phyloP scores from a whole-genome alignment of 2,113 vertebrate genomes.

The Gasterosteus aculeatus region DNA sequence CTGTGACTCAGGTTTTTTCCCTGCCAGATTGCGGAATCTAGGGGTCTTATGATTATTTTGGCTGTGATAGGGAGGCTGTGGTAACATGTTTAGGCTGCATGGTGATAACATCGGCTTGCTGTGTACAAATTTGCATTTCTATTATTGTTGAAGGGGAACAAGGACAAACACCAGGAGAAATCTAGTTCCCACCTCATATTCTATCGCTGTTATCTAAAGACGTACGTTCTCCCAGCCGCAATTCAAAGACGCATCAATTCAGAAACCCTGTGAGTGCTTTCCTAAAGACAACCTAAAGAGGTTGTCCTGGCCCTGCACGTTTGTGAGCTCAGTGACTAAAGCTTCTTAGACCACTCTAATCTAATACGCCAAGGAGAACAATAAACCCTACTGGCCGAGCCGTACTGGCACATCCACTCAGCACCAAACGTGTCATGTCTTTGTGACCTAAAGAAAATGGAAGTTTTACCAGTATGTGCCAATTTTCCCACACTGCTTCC shows the following conservation, averaged over 20 bases:
- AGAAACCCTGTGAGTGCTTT: neutral
- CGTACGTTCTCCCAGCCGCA: neutral
- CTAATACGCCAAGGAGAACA: constrained; percentile 5
- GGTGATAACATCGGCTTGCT: neutral
- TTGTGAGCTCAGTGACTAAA: constrained; percentile 27
- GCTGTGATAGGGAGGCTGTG: neutral
- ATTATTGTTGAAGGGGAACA: neutral
- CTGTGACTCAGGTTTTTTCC: constrained; percentile 11
- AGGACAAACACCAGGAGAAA: neutral
- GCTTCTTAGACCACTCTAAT: constrained; percentile 23
- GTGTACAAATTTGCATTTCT: constrained; percentile 1
- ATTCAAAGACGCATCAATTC: neutral
- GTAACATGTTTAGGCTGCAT: neutral
- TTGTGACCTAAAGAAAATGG: neutral
- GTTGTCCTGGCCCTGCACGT: neutral
- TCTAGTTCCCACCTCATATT: neutral
- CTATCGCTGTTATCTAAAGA: neutral
- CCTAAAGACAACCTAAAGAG: too few relatives aligned
- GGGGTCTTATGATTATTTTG: constrained; percentile 19
- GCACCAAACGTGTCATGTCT: neutral
- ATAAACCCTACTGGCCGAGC: neutral
- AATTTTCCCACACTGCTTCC: neutral
- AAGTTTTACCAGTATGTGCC: neutral
- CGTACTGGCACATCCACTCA: neutral
- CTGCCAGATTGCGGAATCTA: neutral